Conservation (phyloP, 2,888 invertebrate species). For the Cantharis lateralis region DNA sequence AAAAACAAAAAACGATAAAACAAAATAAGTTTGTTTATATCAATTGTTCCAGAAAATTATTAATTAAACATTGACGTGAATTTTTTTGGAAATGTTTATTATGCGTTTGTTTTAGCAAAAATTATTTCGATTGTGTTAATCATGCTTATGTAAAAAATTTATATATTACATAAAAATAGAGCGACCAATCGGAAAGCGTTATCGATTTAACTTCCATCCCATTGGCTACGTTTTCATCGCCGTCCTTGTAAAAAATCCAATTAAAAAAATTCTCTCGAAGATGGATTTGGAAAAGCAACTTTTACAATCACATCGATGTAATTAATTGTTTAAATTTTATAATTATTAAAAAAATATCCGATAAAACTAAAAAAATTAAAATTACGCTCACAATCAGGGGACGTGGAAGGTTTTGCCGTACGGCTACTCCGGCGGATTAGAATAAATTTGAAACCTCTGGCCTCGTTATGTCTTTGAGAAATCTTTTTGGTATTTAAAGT, state of each 20-base stretch:
- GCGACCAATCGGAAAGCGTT: constrained; percentile 1
- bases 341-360: neutral
- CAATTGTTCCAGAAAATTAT: neutral
- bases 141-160: neutral
- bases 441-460: neutral
- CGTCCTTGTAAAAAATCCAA: constrained; percentile 38
- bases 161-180: neutral
- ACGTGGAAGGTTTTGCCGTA: too few species aligned
- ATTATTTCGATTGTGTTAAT: neutral
- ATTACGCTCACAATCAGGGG: neutral
- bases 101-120: neutral
- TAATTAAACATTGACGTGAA: neutral
- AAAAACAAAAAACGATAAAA: neutral
- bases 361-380: neutral
- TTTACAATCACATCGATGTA: neutral
- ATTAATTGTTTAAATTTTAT: neutral
- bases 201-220: constrained; percentile 5
- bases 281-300: neutral
- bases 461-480: neutral
- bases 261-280: constrained; percentile 61
- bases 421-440: neutral
- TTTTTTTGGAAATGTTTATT: neutral
- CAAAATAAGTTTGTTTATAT: neutral
- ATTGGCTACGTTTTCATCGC: neutral
- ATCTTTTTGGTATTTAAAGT: neutral